Evolutionary conservation across 2,888 invertebrate species (phyloP).

Genomic region (Sinotaia quadrata): DNA sequence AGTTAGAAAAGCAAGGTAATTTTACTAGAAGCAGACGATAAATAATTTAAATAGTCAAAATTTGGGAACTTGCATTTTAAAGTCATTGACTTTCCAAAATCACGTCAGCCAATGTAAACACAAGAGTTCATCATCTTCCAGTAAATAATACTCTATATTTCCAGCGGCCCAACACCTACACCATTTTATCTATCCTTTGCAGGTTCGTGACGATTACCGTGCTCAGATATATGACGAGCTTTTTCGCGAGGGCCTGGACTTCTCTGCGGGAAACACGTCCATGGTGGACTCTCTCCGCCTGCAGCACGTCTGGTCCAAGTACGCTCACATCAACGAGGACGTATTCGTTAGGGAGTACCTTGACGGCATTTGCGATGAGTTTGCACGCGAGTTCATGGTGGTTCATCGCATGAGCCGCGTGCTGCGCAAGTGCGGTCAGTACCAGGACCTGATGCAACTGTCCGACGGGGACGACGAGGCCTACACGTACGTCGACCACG

Average conservation of each 20-base stretch:
- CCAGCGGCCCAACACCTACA: no score
- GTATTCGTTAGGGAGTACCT: conserved; percentile 58
- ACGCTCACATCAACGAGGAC: conserved; percentile 47
- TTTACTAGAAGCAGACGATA: no score
- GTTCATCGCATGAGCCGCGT: conserved; percentile 61
- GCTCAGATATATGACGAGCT: conserved; percentile 56
- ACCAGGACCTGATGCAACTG: conserved; percentile 65
- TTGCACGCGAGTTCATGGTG: conserved; percentile 62
- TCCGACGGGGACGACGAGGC: conserved; percentile 60
- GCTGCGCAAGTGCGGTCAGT: conserved; percentile 63
- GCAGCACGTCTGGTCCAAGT: conserved; percentile 56
- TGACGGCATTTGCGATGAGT: conserved; percentile 57
- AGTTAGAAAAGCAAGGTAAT: no score
- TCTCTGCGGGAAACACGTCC: conserved; percentile 48
- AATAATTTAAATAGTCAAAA: no score
- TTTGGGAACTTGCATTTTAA: no score
- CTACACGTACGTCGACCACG: conserved; percentile 56
- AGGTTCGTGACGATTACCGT: conserved; percentile 55
- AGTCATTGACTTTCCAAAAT: no score
- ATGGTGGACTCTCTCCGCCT: conserved; percentile 50
- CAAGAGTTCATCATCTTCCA: no score
- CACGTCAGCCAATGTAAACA: no score
- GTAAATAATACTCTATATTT: no score
- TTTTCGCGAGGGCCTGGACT: conserved; percentile 55
- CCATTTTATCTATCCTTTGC: no score